Conservation (phyloP, 92 coral and sea anemone species). For the Porites divaricata region DNA sequence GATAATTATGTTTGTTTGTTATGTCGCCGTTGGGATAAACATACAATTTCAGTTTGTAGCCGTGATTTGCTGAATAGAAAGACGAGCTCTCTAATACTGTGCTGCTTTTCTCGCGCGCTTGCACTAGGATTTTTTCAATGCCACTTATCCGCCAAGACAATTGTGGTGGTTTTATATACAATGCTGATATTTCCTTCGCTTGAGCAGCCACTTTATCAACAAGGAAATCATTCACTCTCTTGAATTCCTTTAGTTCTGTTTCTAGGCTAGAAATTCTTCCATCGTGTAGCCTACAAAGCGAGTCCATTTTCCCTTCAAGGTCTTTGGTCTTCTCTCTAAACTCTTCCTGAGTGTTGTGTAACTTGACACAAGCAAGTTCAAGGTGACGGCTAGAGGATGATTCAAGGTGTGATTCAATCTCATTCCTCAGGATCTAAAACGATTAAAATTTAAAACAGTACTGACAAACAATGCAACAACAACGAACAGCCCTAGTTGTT, state of each 20-base stretch:
- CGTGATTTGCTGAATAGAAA: neutral
- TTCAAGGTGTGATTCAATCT: neutral
- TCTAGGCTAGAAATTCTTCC: neutral
- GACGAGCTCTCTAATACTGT: neutral
- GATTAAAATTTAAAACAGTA: too few species aligned
- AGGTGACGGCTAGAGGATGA: neutral
- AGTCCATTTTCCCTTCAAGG: neutral
- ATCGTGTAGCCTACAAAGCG: neutral
- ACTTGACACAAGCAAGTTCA: neutral
- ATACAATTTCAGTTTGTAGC: conserved; percentile 20
- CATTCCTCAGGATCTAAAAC: neutral
- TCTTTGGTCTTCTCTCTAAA: neutral
- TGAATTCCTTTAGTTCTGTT: neutral
- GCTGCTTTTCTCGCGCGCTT: neutral
- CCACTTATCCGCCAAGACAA: neutral
- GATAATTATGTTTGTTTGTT: neutral
- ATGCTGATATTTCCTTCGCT: neutral
- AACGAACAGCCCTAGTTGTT: too few species aligned
- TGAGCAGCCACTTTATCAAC: conserved; percentile 3
- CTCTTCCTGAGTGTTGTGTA: conserved; percentile 2
- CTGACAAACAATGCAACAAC: too few species aligned
- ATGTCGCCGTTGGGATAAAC: conserved; percentile 25
- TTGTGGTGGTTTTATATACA: neutral
- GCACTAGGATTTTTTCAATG: neutral
- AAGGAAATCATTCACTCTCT: conserved; percentile 10